Evolutionary conservation across 2,888 invertebrate genomes (phyloP), one percentile per base, ranked within the genome.

Genomic region (Drosophila austrosaltans): DNA sequence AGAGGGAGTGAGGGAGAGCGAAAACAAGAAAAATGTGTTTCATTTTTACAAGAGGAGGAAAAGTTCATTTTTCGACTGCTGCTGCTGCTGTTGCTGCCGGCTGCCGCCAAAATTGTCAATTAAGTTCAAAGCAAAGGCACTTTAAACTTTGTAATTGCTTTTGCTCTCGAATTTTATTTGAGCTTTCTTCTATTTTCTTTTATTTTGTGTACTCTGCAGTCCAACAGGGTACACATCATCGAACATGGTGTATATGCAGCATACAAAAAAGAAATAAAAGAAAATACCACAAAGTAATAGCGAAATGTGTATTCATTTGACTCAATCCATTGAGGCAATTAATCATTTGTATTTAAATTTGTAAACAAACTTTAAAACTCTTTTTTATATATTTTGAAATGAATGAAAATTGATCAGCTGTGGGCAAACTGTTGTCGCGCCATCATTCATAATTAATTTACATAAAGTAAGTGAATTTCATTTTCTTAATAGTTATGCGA

Each of bases 111-210:
- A 81, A 82, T 82, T 82, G 83, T 85, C 84, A 85, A 84, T 85
- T 85, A 82, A 81, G 78, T 81, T 81, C 72, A 82, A 81, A 75
- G 77, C 75, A 76, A 82, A 81, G 78, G 78, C 83, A 81, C 82
- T 87, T 82, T 76, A 87, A 87, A 87, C 86, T 87, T 87, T 82
- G 80, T 87, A 87, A 87, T 87, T 87, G 87, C 82, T 82, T 84
- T 82, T 83, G 54, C 79, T 72, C 73, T 81, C 76, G 70, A 83
- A 81, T 77, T 85, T 78, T 78, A 76, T 79, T 78, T 79, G 75
- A 73, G 73, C 48, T 48, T 48, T 48, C 48, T 48, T 48, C 48
- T 48, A 48, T 25, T 48, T 48, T 48, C 48, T 48, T 48, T 22
- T 48, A 48, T 48, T 5, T 48, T 48, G 4, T 25, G 10, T 40